These are phyloP conservation scores for Rhogogaster chlorosoma DNA, from an alignment of 2,888 invertebrate species.

Conservation along the genomic window DNA sequence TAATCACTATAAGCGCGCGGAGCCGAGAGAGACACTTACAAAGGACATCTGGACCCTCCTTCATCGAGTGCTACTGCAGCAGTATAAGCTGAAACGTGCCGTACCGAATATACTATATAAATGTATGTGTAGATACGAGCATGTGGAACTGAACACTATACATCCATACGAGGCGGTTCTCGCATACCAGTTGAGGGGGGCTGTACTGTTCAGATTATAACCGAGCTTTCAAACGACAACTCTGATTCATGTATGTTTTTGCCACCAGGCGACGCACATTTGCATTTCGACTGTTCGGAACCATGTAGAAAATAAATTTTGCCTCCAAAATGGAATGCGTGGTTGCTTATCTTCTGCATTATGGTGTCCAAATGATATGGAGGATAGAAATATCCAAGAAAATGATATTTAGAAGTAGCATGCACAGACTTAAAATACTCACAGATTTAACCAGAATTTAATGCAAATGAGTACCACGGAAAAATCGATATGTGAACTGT, in stretches of 20 bases:
- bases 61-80: slow-evolving; percentile 13
- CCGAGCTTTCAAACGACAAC: slow-evolving; percentile 6
- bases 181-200: background rate
- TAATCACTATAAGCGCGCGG: slow-evolving; percentile 58
- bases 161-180: background rate
- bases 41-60: slow-evolving; percentile 52
- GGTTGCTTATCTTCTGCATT: background rate
- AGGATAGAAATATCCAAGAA: background rate
- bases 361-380: background rate
- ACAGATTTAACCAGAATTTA: background rate
- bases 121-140: background rate
- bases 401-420: background rate
- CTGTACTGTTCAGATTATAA: slow-evolving; percentile 9
- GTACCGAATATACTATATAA: background rate
- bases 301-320: background rate
- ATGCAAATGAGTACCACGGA: background rate
- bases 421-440: background rate
- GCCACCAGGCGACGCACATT: background rate
- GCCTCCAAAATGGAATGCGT: background rate
- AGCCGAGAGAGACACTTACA: slow-evolving; percentile 45
- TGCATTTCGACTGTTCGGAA: background rate
- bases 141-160: background rate
- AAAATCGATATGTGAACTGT: background rate
- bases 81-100: background rate
- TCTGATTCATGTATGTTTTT: slow-evolving; percentile 7